Base-by-base conservation (phyloP, 1,140 invertebrate genomes). In the Diachasmimorpha longicaudata region DNA sequence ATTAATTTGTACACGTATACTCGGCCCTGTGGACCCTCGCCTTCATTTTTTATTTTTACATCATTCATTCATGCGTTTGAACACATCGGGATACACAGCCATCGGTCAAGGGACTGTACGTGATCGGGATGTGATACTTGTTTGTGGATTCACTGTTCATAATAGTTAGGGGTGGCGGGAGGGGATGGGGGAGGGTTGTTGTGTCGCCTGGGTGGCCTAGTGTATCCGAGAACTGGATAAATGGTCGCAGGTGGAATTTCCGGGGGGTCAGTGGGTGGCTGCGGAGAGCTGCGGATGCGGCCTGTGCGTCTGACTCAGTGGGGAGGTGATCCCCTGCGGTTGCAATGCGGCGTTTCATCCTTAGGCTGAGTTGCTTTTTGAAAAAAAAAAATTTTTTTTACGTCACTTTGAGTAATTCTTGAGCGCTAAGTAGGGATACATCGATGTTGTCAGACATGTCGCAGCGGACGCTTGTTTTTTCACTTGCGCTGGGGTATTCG, bases 271-370 rank as follows among this genome's bases (percentile, higher is more conserved):
- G 21, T 25, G 58, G 58, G 48, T 52, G 72, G 67, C 21, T 63
- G 72, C 52, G 68, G 16, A 52, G 69, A 37, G 70, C 21, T 77
- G 76, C 66, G 72, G 76, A 77, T 78, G 73, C 69, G 72, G 72
- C 55, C 71, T 25, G 77, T 75, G 72, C 70, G 36, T 78, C 73
- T 71, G 70, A 52, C 71, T 69, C 77, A 75, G 68, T 52, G 72
- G 68, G 46, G 25, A 71, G 25, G 25, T 46, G 36, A 72, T 72
- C 68, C 68, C 66, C 76, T 70, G 72, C 76, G 76, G 72, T 58
- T 37, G 76, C 69, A 74, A 74, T 77, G 76, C 76, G 76, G 72
- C 39, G 67, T 31, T 63, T 42, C 31, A 48, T 19, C 8, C 16
- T 1, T 4, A 31, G n/a, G 16, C 10, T 25, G 1, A 67, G 31